Evolutionary conservation across 2,888 invertebrate species (phyloP).

Genomic region (Ceraclea dissimilis): DNA sequence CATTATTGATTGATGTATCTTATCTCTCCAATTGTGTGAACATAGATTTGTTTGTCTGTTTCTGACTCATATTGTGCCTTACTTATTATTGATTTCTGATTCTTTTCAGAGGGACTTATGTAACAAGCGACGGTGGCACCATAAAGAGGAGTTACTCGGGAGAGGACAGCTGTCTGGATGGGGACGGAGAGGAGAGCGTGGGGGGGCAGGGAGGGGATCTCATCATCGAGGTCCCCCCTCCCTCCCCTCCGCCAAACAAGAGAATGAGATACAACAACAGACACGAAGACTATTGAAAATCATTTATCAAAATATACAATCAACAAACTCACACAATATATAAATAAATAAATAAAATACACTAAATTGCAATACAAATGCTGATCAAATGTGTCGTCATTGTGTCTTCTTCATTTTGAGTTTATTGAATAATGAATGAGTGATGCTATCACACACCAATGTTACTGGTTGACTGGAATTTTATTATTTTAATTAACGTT

Average conservation of each 20-base stretch:
- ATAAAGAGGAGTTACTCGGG: constrained; percentile 22
- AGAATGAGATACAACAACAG: constrained; percentile 35
- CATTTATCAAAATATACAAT: neutral
- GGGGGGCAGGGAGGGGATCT: constrained; percentile 34
- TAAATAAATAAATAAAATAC: neutral
- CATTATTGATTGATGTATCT: no score
- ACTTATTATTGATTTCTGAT: no score
- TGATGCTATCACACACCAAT: no score
- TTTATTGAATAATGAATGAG: no score
- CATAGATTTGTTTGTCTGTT: no score
- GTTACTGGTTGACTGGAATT: no score
- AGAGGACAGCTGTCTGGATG: constrained; percentile 18
- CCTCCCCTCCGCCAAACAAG: constrained; percentile 29
- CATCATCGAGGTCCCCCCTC: constrained; percentile 40
- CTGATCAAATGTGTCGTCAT: neutral
- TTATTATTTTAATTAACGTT: no score
- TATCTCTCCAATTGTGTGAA: neutral
- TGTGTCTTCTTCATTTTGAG: neutral
- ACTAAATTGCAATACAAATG: neutral
- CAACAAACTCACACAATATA: neutral
- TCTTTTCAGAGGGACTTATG: constrained; percentile 19
- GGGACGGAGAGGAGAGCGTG: constrained; percentile 24
- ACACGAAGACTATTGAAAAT: constrained; percentile 20
- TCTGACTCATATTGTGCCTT: no score
- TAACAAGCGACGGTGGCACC: constrained; percentile 19